Evolutionary conservation across 2,113 vertebrate genomes (phyloP).

Genomic region (Brachionichthys hirsutus): DNA sequence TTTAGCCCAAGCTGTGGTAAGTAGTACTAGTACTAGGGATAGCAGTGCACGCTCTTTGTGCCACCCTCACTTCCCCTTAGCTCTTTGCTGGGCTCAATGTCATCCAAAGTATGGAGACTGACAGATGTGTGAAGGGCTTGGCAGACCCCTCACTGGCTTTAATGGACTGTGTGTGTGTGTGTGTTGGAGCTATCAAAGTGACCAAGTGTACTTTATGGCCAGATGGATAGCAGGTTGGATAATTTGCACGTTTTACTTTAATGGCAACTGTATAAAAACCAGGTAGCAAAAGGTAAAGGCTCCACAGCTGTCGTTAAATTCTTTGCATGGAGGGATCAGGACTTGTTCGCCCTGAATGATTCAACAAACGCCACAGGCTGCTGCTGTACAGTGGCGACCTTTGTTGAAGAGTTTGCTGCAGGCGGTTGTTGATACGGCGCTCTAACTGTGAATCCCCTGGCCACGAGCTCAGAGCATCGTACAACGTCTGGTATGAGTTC

Average conservation of each 20-base stretch:
- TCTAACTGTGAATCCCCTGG: conserved; percentile 10
- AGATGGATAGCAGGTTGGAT: conserved; percentile 27
- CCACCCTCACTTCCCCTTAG: conserved; percentile 44
- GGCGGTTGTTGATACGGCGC: conserved; percentile 29
- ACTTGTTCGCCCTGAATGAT: conserved; percentile 12
- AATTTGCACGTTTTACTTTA: conserved; percentile 1
- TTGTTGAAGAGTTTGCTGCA: conserved; percentile 32
- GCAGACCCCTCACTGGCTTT: conserved; percentile 38
- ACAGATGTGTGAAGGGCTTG: conserved; percentile 51
- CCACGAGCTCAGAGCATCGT: conserved; percentile 6
- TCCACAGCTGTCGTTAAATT: not conserved
- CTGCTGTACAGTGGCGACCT: conserved; percentile 30
- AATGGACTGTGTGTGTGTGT: conserved; percentile 44
- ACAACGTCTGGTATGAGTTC: not conserved
- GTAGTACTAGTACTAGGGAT: not conserved
- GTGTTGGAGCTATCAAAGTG: too few species aligned
- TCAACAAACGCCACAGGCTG: conserved; percentile 15
- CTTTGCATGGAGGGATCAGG: not conserved
- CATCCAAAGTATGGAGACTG: conserved; percentile 51
- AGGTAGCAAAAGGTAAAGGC: not conserved
- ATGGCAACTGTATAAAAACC: not conserved
- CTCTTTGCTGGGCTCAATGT: conserved; percentile 62
- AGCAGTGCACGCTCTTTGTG: conserved; percentile 5
- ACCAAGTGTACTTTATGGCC: conserved; percentile 31
- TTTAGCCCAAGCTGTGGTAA: too few species aligned